These are phyloP conservation scores for Sternotherus odoratus DNA, from an alignment of 2,797 vertebrate genomes.

Conservation along the genomic window DNA sequence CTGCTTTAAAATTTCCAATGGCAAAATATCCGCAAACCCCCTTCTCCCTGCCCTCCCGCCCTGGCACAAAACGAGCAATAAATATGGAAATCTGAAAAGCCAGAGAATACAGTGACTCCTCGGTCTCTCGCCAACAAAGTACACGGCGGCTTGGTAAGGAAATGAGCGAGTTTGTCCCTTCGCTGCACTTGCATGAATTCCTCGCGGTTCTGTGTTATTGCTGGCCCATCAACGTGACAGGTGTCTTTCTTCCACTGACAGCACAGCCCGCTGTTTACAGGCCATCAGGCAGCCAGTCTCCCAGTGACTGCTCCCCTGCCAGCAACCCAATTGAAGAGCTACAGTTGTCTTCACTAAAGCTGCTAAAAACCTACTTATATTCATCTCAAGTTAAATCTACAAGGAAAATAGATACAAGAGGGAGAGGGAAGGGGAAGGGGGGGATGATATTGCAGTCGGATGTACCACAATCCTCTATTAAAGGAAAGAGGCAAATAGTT, in stretches of 20 bases:
- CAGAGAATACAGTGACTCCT: conserved; percentile 31
- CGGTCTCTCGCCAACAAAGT: conserved; percentile 47
- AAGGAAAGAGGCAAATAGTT: not conserved
- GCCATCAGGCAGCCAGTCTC: not conserved
- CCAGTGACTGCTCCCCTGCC: not conserved
- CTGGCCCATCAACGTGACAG: not conserved
- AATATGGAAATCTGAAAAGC: conserved; percentile 81
- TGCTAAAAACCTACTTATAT: not conserved
- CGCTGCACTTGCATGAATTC: not conserved
- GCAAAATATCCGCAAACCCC: conserved; percentile 22
- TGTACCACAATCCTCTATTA: not conserved
- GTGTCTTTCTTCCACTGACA: conserved; percentile 35
- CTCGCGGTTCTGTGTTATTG: not conserved
- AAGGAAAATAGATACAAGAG: not conserved
- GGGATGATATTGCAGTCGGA: not conserved
- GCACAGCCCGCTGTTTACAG: not conserved
- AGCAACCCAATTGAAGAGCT: not conserved
- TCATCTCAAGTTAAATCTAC: not conserved
- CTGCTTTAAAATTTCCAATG: conserved; percentile 57
- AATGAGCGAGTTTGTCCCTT: conserved; percentile 46
- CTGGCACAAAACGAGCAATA: conserved; percentile 67
- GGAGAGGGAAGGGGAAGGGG: not conserved
- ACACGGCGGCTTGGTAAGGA: not conserved
- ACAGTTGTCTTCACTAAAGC: not conserved
- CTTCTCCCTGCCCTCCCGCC: conserved; percentile 19